Evolutionary conservation across 2,797 vertebrate genomes (phyloP).

Genomic region (Channa striata): DNA sequence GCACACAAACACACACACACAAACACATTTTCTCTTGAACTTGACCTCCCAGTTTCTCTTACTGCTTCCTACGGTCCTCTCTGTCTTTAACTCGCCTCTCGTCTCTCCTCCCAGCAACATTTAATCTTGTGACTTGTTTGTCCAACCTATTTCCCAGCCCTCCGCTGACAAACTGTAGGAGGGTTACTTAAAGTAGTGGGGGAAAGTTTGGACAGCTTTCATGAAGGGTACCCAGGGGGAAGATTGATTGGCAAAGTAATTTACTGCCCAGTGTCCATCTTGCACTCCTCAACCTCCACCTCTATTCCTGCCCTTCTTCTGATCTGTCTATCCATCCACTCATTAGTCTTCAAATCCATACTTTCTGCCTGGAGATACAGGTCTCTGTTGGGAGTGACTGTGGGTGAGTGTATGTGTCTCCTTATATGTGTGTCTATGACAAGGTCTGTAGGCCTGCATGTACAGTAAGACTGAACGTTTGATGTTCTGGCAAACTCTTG

Average conservation of each 20-base stretch:
- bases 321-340: slow-evolving; percentile 57
- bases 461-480: slow-evolving; percentile 29
- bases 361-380: slow-evolving; percentile 73
- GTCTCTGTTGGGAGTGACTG: slow-evolving; percentile 42
- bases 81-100: slow-evolving; percentile 35
- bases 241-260: slow-evolving; percentile 89
- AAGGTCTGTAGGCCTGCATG: slow-evolving; percentile 34
- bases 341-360: slow-evolving; percentile 69
- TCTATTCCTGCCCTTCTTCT: slow-evolving; percentile 52
- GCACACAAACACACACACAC: slow-evolving; percentile 10
- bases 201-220: slow-evolving; percentile 84
- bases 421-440: slow-evolving; percentile 51
- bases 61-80: slow-evolving; percentile 16
- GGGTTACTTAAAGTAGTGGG: slow-evolving; percentile 78
- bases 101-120: slow-evolving; percentile 63
- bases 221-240: slow-evolving; percentile 74
- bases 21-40: slow-evolving; percentile 29
- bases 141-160: slow-evolving; percentile 67
- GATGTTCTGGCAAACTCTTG: slow-evolving; percentile 33
- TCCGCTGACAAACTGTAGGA: slow-evolving; percentile 80
- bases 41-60: slow-evolving; percentile 49
- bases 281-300: slow-evolving; percentile 47
- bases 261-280: slow-evolving; percentile 79
- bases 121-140: slow-evolving; percentile 80
- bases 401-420: slow-evolving; percentile 36